Evolutionary conservation across 2,797 vertebrate genomes (phyloP).

Genomic region (Brachymystax lenok): DNA sequence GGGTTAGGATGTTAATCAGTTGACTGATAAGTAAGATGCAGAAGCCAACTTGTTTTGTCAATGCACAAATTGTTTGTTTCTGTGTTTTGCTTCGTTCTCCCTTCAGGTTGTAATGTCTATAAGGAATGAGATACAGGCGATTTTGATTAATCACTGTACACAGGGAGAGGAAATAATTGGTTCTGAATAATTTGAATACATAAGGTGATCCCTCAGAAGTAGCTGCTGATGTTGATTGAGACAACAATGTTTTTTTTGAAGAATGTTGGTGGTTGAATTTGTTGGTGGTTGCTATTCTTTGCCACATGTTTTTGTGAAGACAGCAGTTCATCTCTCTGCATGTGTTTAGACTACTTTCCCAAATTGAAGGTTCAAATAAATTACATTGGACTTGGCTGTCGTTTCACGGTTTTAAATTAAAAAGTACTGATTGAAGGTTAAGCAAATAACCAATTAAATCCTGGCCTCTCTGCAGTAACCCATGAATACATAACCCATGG

Average conservation of each 20-base stretch:
- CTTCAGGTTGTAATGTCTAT: conserved; percentile 63
- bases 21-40: conserved; percentile 18
- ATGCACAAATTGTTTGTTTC: conserved; percentile 23
- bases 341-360: neutral
- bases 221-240: conserved; percentile 4
- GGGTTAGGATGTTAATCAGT: conserved; percentile 9
- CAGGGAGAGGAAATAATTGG: conserved; percentile 73
- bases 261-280: neutral
- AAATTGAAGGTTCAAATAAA: neutral
- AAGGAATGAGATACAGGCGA: conserved; percentile 62
- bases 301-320: neutral
- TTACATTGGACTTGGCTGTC: neutral
- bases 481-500: neutral
- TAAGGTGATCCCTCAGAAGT: conserved; percentile 54
- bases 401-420: neutral
- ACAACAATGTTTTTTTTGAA: neutral
- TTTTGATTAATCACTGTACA: conserved; percentile 60
- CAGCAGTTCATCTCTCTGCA: neutral
- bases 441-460: neutral
- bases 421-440: neutral
- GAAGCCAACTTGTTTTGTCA: conserved; percentile 55
- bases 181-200: conserved; percentile 71
- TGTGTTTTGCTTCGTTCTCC: conserved; percentile 49
- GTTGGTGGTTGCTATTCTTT: neutral
- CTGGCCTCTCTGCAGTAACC: neutral